A percentile compares a stretch with the other conserved stretches of the same genome.
These are phyloP conservation scores for Nomada ferruginata DNA, from an alignment of 2,888 invertebrate species.

Conservation along the genomic window DNA sequence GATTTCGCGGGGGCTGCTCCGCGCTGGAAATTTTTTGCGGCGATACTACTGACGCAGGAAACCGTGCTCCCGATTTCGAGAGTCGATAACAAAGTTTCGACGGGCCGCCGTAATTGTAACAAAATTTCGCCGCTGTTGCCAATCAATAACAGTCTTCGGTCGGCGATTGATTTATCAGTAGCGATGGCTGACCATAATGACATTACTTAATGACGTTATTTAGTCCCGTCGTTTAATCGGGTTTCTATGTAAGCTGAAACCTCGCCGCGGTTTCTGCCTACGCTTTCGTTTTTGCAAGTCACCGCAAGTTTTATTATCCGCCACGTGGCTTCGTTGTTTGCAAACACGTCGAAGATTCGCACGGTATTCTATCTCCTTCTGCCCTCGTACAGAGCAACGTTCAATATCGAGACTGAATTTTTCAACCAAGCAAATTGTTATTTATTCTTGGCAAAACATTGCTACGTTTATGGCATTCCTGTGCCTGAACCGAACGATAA, in stretches of 20 bases:
- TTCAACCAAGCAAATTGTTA: too few relatives aligned
- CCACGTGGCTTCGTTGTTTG: constrained; percentile 1
- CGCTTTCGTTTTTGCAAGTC: constrained; percentile 41
- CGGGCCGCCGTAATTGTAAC: constrained; percentile 12
- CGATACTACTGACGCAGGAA: too few relatives aligned
- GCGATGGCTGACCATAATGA: constrained; percentile 50
- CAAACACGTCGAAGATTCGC: not conserved
- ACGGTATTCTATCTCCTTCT: too few relatives aligned
- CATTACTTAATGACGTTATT: constrained; percentile 53
- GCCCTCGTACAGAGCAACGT: too few relatives aligned
- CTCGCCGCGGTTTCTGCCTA: constrained; percentile 47
- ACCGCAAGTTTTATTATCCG: constrained; percentile 32
- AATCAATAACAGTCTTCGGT: constrained; percentile 18
- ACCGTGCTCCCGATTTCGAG: too few relatives aligned
- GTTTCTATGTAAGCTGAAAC: constrained; percentile 60
- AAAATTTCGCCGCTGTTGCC: constrained; percentile 1
- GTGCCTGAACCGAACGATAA: too few relatives aligned
- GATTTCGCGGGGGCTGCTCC: too few relatives aligned
- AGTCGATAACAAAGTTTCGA: constrained; percentile 7
- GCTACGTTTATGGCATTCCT: too few relatives aligned
- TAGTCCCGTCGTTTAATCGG: constrained; percentile 47
- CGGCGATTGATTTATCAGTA: constrained; percentile 41
- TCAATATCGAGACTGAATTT: too few relatives aligned
- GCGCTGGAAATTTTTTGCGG: too few relatives aligned
- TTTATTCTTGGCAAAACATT: too few relatives aligned